A percentile compares a stretch with the other conserved stretches of the same genome.
Conservation (phyloP, 2,113 vertebrate species). For the Megaptera novaeangliae region DNA sequence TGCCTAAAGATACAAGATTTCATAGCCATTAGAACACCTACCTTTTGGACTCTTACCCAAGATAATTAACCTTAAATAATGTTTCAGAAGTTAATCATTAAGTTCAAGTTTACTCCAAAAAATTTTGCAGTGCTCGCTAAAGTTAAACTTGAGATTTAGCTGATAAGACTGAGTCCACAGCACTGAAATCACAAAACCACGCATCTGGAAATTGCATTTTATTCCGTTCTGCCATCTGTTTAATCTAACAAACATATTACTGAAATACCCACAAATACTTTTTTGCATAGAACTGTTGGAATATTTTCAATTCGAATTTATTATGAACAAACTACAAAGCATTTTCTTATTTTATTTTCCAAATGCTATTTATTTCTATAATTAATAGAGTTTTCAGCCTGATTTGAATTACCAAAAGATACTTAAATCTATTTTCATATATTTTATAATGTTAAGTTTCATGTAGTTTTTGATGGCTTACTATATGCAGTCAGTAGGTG, state of each 20-base stretch:
- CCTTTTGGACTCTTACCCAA: not conserved
- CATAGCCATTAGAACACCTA: rapidly evolving
- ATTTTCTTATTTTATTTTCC: slow-evolving; percentile 9
- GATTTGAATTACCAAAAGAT: slow-evolving; percentile 18
- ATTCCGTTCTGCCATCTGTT: slow-evolving; percentile 3
- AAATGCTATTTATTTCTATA: slow-evolving; percentile 17
- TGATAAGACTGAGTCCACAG: not conserved
- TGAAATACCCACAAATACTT: not conserved
- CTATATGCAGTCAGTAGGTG: not conserved
- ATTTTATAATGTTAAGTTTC: not conserved
- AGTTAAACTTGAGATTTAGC: not conserved
- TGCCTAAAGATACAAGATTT: rapidly evolving
- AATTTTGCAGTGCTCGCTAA: not conserved
- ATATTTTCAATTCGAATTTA: slow-evolving; percentile 21
- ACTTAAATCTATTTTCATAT: not conserved
- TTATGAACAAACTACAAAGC: slow-evolving; percentile 42
- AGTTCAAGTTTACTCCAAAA: not conserved
- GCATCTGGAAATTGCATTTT: slow-evolving; percentile 35
- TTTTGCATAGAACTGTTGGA: not conserved
- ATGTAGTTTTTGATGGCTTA: not conserved
- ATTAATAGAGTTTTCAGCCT: slow-evolving; percentile 33
- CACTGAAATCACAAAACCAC: not conserved
- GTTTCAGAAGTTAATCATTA: not conserved
- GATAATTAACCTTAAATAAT: not conserved
- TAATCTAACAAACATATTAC: not conserved